Evolutionary conservation across 1,140 invertebrate species (phyloP), one percentile per base, ranked within the genome.

Genomic region (Lepidurus couesii): DNA sequence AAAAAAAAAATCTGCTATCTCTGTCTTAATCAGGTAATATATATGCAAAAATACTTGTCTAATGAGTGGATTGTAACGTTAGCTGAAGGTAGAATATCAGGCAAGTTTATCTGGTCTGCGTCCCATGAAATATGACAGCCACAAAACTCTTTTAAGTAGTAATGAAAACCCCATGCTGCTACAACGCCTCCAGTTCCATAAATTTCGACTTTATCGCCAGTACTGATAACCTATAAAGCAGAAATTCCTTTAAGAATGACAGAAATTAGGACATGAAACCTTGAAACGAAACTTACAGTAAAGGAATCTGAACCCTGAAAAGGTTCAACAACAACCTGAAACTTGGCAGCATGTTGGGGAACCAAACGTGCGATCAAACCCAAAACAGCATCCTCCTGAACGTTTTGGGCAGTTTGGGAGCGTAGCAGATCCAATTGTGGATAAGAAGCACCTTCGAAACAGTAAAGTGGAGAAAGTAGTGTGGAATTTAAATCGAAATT

Each of bases 101-200:
- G 90, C 24, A 93, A 83, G 7, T 84, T 78, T 0, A 93, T 83
- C 77, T 89, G 88, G 34, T 86, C 86, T 1, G 90, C 91, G 82
- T 93, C 92, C 96, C 96, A 98, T 4, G 93, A 91, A 13, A 96
- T 87, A 80, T 96, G 95, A 83, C 89, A 90, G 80, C 91, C 89
- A 82, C 93, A 93, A 80, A 89, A 92, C 82, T 92, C 90, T 82
- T 95, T 96, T 24, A 98, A 85, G 84, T 95, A 98, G 83, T 95
- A 90, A 84, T 97, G 89, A 80, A 98, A 91, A 0, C 94, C 96
- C 89, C 92, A 93, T 0, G 93, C 88, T 0, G 90, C 92, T 0
- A 92, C 90, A 0, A 96, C 91, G 0, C 95, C 95, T 74, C 89
- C 89, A n/a, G 87, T 93, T 1, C 90, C 95, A 34, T 82, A 84